Base-by-base conservation (phyloP, 1,140 invertebrate genomes). In the Lepidurus arcticus region DNA sequence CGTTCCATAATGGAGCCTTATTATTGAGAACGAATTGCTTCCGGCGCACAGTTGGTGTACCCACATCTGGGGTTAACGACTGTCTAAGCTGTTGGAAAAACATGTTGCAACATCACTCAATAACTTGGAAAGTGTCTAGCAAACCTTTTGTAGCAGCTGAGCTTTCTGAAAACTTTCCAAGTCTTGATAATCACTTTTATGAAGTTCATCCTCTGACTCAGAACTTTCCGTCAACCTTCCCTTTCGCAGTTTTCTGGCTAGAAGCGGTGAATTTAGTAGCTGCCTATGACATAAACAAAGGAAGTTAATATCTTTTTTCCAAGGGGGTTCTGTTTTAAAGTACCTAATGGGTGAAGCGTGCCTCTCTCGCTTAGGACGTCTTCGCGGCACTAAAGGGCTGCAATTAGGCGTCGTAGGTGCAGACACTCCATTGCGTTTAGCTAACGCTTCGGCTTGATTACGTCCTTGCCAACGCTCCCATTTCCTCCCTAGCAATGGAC, bases 1-100 rank as follows among this genome's bases (percentile, higher is more conserved):
- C 98, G 86, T 99, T 99, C 98, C 98, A 99, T 90, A 99, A 94
- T 6, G 98, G 98, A 47, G 97, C 96, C 86, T 99, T 99, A 85
- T 99, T 99, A 84, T 98, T 94, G 94, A 99, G 96, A 21, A 96
- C 90, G 84, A 98, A 94, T 85, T 97, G 93, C 42, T 90, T 85
- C 65, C 90, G 86, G 81, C 89, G 87, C 4, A 81, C 84, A 26
- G 79, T 82, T 42, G 78, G 21, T n/a, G 78, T 42, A 13, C 53
- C 73, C 75, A 45, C 76, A 44, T 79, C 78, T 42, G 45, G 45
- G 5, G 80, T 80, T n/a, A 80, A 76, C 0, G 82, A 80, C 65
- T 81, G 81, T 44, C 81, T 79, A 7, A 82, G 77, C 81, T 82
- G 78, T 16, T 42, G 13, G 13, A n/a, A 26, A 78, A 24, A 53